Base-by-base conservation (phyloP, 1,140 invertebrate species). In the Drosophila rhopaloa region DNA sequence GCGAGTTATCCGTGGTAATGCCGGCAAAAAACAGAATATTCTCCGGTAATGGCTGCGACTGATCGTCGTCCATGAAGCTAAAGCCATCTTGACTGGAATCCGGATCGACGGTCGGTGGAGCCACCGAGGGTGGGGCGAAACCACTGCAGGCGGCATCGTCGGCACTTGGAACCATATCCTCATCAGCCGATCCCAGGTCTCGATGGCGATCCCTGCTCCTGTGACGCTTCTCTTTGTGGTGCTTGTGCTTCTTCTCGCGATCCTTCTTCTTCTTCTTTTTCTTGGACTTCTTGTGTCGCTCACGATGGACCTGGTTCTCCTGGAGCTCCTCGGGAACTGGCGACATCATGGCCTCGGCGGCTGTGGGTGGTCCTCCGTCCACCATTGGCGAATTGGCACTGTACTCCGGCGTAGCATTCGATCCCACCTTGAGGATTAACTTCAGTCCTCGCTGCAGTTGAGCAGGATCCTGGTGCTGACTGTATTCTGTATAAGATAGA, bases 361-460 rank as follows among this genome's bases (percentile, higher is more conserved):
- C 90, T n/a, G 90, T 91, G 0, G 90, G 90, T 1, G 90, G 89
- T 1, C 86, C 91, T 6, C 75, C 76, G 40, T 76, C 82, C 7
- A 83, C 47, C 44, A 61, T 76, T 9, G 89, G 83, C 3, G 91
- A 92, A 76, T 88, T 83, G 40, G 82, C 79, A 59, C 93, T 94
- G 91, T 96, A 94, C 91, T 96, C 96, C 0, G 96, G 95, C 2
- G 95, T 96, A 8, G 94, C 94, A 79, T 94, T 95, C 48, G 93
- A 94, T 16, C 94, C 95, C n/a, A 97, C 96, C 93, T 97, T 97
- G 19, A 97, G 90, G 50, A 97, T 97, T 35, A 97, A 92, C 86
- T 97, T 97, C 27, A 97, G 82, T 40, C 94, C 94, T 38, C 94
- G 93, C 32, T 95, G 95, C 68, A 95, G 93, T 71, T 93, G 90